A percentile compares a stretch with the other conserved stretches of the same genome.
Conservation (phyloP, 1,140 invertebrate genomes). For the Kradibia gibbosae region DNA sequence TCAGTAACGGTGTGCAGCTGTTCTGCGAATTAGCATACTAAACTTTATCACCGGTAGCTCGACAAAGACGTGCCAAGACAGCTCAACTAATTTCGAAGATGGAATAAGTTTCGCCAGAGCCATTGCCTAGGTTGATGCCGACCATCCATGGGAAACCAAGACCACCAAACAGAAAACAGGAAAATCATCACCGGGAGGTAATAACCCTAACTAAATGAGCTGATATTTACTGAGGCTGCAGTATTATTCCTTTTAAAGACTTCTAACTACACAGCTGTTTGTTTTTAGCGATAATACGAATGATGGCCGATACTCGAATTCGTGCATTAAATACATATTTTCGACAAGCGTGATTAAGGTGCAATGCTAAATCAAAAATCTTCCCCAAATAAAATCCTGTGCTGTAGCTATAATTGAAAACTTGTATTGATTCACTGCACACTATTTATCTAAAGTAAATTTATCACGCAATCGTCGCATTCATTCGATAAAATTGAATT, state of each 20-base stretch:
- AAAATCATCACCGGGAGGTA: conserved; percentile 24
- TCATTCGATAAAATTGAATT: too few relatives aligned
- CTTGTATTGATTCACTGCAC: too few relatives aligned
- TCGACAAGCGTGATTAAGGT: too few relatives aligned
- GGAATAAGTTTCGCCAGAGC: conserved; percentile 67
- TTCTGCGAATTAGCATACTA: conserved; percentile 73
- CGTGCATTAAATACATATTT: too few relatives aligned
- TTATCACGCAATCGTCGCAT: too few relatives aligned
- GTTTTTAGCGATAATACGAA: too few relatives aligned
- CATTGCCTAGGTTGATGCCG: background rate
- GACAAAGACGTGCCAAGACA: conserved; percentile 73
- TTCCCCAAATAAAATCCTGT: too few relatives aligned
- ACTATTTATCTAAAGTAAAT: too few relatives aligned
- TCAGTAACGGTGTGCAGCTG: conserved; percentile 63
- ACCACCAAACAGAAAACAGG: background rate
- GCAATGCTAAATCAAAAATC: too few relatives aligned
- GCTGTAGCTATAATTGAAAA: too few relatives aligned
- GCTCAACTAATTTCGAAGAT: conserved; percentile 73
- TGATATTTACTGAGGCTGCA: too few relatives aligned
- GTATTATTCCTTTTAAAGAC: conserved; percentile 17
- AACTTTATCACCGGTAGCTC: conserved; percentile 73
- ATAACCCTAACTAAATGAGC: conserved; percentile 13
- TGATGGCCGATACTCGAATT: too few relatives aligned
- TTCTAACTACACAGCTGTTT: background rate
- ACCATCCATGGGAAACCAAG: background rate